phyloP scores from a whole-genome alignment of 2,888 invertebrate genomes.

The Agrilus cyanescens region DNA sequence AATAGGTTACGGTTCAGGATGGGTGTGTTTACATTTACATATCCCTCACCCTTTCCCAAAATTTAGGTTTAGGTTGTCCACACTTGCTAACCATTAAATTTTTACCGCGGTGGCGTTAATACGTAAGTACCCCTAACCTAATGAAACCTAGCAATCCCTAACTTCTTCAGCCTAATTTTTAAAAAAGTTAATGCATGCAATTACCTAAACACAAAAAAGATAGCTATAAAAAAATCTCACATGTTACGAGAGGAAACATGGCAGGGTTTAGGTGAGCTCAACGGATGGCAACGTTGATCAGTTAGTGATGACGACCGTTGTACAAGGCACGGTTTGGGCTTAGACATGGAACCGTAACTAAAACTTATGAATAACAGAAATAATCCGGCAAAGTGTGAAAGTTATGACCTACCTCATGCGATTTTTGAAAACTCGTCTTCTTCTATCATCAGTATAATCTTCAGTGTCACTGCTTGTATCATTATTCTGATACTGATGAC shows the following conservation, averaged over 20 bases:
- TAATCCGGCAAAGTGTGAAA: background rate
- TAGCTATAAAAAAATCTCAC: no score
- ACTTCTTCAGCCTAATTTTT: no score
- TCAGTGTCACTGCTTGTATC: constrained; percentile 80
- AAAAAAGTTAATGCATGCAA: no score
- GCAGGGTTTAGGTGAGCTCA: constrained; percentile 40
- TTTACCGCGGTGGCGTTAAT: no score
- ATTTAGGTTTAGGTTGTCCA: no score
- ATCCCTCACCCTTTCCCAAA: no score
- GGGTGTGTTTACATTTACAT: no score
- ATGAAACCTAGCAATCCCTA: no score
- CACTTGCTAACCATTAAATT: no score
- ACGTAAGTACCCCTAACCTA: no score
- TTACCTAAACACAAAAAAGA: no score
- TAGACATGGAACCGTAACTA: constrained; percentile 48
- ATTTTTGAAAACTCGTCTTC: constrained; percentile 56
- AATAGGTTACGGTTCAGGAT: no score
- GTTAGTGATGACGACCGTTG: constrained; percentile 40
- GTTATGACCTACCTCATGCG: constrained; percentile 45
- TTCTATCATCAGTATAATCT: constrained; percentile 64
- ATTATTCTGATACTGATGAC: constrained; percentile 31
- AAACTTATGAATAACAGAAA: constrained; percentile 17
- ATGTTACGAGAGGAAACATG: constrained; percentile 38
- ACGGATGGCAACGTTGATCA: constrained; percentile 41
- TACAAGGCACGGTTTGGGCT: constrained; percentile 54